Evolutionary conservation across 2,888 invertebrate species (phyloP).

Genomic region (Ariolimax columbianus): DNA sequence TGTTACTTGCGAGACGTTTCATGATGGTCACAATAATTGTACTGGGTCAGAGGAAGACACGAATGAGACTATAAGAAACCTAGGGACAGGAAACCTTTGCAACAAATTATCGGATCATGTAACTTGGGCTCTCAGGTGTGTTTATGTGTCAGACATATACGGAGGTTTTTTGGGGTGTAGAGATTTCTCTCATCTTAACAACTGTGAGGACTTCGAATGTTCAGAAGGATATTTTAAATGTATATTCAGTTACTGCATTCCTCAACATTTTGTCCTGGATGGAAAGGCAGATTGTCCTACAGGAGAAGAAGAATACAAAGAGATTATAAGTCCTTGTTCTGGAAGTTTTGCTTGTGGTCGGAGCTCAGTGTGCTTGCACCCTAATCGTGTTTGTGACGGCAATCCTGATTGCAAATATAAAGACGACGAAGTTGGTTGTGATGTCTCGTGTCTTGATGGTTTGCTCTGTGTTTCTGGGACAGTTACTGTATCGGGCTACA

Average conservation of each 20-base stretch:
- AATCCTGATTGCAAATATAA: conserved; percentile 8
- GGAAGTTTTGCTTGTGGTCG: conserved; percentile 20
- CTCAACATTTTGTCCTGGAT: conserved; percentile 20
- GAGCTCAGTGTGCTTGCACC: conserved; percentile 21
- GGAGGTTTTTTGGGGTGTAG: conserved; percentile 7
- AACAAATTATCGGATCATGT: neutral
- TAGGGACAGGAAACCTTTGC: neutral
- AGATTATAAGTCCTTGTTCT: neutral
- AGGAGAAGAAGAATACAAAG: neutral
- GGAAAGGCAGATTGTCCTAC: conserved; percentile 13
- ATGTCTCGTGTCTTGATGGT: conserved; percentile 16
- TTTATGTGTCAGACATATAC: neutral
- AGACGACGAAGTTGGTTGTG: conserved; percentile 29
- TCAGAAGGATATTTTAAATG: conserved; percentile 30
- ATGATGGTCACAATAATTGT: neutral
- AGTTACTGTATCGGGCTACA: neutral
- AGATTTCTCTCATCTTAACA: conserved; percentile 18
- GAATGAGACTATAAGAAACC: neutral
- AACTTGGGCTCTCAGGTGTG: conserved; percentile 24
- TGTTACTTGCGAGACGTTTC: neutral
- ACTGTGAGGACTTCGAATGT: conserved; percentile 15
- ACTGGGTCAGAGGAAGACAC: neutral
- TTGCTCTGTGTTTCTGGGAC: conserved; percentile 13
- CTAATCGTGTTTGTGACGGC: conserved; percentile 42
- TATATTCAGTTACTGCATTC: conserved; percentile 16